phyloP scores from a whole-genome alignment of 2,113 vertebrate genomes.

The Opisthocomus hoazin region DNA sequence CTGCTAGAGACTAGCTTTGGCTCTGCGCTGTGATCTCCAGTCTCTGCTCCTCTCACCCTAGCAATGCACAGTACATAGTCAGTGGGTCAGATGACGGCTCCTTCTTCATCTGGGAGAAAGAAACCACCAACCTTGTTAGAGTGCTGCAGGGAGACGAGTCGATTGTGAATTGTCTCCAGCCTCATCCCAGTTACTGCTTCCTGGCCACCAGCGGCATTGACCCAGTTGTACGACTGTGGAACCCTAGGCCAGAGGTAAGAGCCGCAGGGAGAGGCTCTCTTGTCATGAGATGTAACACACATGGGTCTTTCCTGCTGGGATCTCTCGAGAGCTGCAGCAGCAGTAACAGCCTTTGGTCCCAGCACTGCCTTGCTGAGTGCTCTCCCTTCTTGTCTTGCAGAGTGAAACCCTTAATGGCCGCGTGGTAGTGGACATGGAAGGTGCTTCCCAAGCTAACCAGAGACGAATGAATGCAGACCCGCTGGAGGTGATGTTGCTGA shows the following conservation, averaged over 20 bases:
- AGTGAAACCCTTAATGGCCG: slow-evolving; percentile 86
- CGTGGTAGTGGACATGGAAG: slow-evolving; percentile 96
- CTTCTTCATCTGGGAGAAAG: slow-evolving; percentile 99
- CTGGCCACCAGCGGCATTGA: slow-evolving; percentile 97
- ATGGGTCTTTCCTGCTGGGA: rapidly evolving
- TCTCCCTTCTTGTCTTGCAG: slow-evolving; percentile 59
- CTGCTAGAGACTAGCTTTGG: background rate
- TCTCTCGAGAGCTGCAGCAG: background rate
- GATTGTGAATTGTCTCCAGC: slow-evolving; percentile 97
- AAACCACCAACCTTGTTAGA: slow-evolving; percentile 93
- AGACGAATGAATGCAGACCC: slow-evolving; percentile 96
- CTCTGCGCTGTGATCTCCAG: background rate
- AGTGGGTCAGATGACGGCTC: slow-evolving; percentile 98
- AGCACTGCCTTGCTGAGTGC: background rate
- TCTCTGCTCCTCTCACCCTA: slow-evolving; percentile 51
- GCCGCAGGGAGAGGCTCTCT: rapidly evolving
- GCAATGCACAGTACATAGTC: slow-evolving; percentile 96
- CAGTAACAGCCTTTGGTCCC: background rate
- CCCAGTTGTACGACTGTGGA: slow-evolving; percentile 95
- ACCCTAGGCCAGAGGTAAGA: slow-evolving; percentile 90
- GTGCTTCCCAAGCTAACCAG: slow-evolving; percentile 96
- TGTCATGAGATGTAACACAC: rapidly evolving
- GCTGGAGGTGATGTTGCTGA: slow-evolving; percentile 95
- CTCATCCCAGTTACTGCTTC: slow-evolving; percentile 97
- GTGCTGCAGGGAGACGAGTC: slow-evolving; percentile 97